Percentiles rank a stretch among this genome's conserved stretches.
Conservation (phyloP, 2,888 invertebrate species). For the Drosophila setosimentum region DNA sequence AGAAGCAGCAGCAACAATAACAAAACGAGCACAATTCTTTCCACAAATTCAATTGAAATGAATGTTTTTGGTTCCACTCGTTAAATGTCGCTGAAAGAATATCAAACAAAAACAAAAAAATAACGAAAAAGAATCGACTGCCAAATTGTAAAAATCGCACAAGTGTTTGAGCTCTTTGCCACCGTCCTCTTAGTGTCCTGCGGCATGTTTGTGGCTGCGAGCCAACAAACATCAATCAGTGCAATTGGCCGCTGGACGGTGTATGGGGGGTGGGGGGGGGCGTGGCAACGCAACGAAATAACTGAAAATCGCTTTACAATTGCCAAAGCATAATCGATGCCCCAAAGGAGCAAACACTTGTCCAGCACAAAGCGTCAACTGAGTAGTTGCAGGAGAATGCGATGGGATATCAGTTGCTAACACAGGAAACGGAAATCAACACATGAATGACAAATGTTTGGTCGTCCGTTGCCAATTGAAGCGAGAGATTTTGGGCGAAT, state of each 20-base stretch:
- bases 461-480: conserved; percentile 59
- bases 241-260: conserved; percentile 20
- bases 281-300: conserved; percentile 60
- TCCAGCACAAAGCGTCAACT: conserved; percentile 12
- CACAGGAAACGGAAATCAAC: conserved; percentile 83
- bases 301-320: conserved; percentile 85
- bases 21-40: conserved; percentile 36
- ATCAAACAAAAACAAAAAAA: conserved; percentile 19
- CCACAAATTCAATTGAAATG: conserved; percentile 71
- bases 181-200: conserved; percentile 51
- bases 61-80: conserved; percentile 40
- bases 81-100: conserved; percentile 57
- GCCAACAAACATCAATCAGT: conserved; percentile 72
- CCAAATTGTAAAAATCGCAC: conserved; percentile 80
- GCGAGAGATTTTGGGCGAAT: conserved; percentile 54
- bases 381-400: not conserved
- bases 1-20: conserved; percentile 11
- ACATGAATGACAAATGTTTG: conserved; percentile 84
- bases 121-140: conserved; percentile 55
- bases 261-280: not conserved
- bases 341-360: conserved; percentile 85
- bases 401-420: not conserved
- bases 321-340: conserved; percentile 84
- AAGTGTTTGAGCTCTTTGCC: conserved; percentile 63
- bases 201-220: conserved; percentile 71